A percentile compares a stretch with the other conserved stretches of the same genome.
Evolutionary conservation across 2,113 vertebrate genomes (phyloP).

Genomic region (Mohoua ochrocephala): DNA sequence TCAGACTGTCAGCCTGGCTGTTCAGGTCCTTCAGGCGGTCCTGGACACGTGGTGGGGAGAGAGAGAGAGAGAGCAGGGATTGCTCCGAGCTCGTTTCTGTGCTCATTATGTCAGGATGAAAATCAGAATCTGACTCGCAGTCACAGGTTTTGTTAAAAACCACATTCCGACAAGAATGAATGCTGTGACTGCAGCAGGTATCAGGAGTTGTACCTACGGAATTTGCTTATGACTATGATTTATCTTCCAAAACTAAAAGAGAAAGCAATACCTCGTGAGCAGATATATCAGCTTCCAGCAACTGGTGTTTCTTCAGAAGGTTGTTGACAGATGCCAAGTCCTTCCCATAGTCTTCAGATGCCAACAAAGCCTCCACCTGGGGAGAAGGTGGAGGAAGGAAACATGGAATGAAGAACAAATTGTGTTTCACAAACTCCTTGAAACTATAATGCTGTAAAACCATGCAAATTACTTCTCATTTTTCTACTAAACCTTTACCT

Average conservation of each 20-base stretch:
- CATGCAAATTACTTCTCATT: not conserved
- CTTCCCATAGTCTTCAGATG: constrained; percentile 98
- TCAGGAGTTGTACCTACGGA: not conserved
- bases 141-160: not conserved
- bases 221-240: not conserved
- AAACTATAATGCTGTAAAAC: not conserved
- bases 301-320: constrained; percentile 94
- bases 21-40: constrained; percentile 97
- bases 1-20: constrained; percentile 94
- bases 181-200: not conserved
- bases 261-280: constrained; percentile 86
- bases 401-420: not conserved
- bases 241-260: not conserved
- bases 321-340: constrained; percentile 98
- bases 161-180: not conserved
- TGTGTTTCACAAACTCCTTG: not conserved
- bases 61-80: not conserved
- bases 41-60: constrained; percentile 34
- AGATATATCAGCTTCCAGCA: constrained; percentile 96
- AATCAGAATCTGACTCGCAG: not conserved
- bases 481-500: not conserved
- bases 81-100: not conserved
- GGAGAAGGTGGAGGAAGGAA: not conserved
- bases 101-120: not conserved
- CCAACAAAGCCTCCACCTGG: constrained; percentile 95